Percentiles rank a stretch among this genome's conserved stretches.
These are phyloP conservation scores for Herpetotheres cachinnans DNA, from an alignment of 2,113 vertebrate species.

Conservation along the genomic window DNA sequence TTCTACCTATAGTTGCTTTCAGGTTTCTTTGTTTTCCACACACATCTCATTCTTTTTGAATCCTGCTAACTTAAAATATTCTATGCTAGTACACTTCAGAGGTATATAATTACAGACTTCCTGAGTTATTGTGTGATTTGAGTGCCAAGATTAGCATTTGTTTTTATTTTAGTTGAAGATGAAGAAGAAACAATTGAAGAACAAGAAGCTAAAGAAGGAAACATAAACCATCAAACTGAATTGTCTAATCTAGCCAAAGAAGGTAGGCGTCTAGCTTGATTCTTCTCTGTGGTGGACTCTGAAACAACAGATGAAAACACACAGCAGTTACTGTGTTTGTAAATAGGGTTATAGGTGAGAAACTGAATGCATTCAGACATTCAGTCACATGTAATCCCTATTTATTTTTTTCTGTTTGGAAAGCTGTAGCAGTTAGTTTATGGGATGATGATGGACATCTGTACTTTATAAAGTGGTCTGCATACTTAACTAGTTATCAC, in stretches of 20 bases:
- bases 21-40: background rate
- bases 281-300: background rate
- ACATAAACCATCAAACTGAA: slow-evolving; percentile 84
- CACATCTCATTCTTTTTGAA: background rate
- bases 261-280: slow-evolving; percentile 39
- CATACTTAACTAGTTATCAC: background rate
- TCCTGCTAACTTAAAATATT: background rate
- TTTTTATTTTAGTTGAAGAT: slow-evolving; percentile 75
- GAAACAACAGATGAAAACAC: background rate
- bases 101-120: background rate
- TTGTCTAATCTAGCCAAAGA: slow-evolving; percentile 76
- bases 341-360: background rate
- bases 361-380: background rate
- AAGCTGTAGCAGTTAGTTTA: background rate
- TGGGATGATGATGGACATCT: background rate
- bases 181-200: slow-evolving; percentile 91
- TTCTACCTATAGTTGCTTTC: background rate
- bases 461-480: background rate
- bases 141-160: background rate
- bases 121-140: background rate
- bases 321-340: background rate
- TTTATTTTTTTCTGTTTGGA: background rate
- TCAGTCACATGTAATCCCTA: background rate
- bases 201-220: slow-evolving; percentile 84
- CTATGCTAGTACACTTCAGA: background rate